A percentile compares a stretch with the other conserved stretches of the same genome.
Evolutionary conservation across 2,888 invertebrate genomes (phyloP).

Genomic region (Pilophorus perplexus): DNA sequence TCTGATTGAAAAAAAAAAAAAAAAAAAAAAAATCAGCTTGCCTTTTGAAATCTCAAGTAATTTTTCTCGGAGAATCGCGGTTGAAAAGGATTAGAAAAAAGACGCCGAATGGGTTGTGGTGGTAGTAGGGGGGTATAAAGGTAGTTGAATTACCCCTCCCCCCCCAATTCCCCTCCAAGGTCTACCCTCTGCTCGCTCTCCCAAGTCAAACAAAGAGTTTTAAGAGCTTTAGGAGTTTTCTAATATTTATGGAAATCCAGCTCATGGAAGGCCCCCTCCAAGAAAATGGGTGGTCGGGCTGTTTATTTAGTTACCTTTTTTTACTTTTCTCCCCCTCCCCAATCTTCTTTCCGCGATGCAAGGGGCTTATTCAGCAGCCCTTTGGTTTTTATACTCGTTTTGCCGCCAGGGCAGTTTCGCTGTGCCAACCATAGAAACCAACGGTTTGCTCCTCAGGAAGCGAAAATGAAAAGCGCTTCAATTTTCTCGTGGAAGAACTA

Average conservation of each 20-base stretch:
- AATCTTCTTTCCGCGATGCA: too few species aligned
- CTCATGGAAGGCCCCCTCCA: too few species aligned
- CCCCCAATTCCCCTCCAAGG: background rate
- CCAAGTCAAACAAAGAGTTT: constrained; percentile 34
- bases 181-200: constrained; percentile 8
- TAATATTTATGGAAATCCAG: constrained; percentile 34
- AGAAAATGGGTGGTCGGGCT: constrained; percentile 5
- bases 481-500: too few species aligned
- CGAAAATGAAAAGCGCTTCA: too few species aligned
- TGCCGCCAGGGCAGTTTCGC: too few species aligned
- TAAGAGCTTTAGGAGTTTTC: constrained; percentile 35
- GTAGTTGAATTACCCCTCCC: constrained; percentile 26
- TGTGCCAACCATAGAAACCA: too few species aligned
- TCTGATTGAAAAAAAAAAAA: too few species aligned
- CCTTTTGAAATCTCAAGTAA: constrained; percentile 14
- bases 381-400: too few species aligned
- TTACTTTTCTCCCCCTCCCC: background rate
- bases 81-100: constrained; percentile 25
- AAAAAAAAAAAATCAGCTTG: background rate
- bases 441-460: too few species aligned
- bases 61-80: constrained; percentile 25
- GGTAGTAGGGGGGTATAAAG: background rate
- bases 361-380: too few species aligned
- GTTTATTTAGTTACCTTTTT: constrained; percentile 32
- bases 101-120: too few species aligned